A percentile compares a stretch with the other conserved stretches of the same genome.
Conservation (phyloP, 2,888 invertebrate species). For the Acanthosepion esculentum region DNA sequence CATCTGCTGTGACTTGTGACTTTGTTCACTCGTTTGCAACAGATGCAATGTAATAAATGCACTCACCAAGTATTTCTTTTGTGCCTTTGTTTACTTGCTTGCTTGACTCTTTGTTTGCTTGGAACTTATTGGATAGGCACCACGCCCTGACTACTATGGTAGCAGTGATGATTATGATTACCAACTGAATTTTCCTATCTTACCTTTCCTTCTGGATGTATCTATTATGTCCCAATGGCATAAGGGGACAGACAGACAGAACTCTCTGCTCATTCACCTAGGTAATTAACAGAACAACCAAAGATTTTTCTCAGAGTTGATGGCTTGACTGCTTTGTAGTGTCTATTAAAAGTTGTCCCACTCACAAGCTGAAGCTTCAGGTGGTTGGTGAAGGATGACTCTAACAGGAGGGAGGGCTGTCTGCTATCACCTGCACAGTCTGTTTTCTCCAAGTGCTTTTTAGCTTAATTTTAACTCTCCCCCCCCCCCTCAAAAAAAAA, state of each 20-base stretch:
- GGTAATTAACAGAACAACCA: background rate
- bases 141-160: background rate
- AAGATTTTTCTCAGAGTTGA: background rate
- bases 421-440: background rate
- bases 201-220: background rate
- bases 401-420: background rate
- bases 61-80: background rate
- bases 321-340: background rate
- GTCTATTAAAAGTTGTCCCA: background rate
- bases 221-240: no score
- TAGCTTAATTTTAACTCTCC: background rate
- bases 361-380: background rate
- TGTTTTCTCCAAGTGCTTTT: background rate
- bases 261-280: background rate
- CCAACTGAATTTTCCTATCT: background rate
- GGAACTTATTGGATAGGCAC: background rate
- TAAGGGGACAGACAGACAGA: background rate
- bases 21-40: slow-evolving; percentile 13
- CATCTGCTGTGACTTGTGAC: slow-evolving; percentile 6
- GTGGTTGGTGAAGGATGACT: background rate
- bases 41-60: background rate
- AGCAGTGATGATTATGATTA: background rate
- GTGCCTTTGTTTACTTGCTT: background rate
- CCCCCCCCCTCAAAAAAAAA: no score
- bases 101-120: background rate